Evolutionary conservation across 2,888 invertebrate species (phyloP).

Genomic region (Anthrax anthrax): DNA sequence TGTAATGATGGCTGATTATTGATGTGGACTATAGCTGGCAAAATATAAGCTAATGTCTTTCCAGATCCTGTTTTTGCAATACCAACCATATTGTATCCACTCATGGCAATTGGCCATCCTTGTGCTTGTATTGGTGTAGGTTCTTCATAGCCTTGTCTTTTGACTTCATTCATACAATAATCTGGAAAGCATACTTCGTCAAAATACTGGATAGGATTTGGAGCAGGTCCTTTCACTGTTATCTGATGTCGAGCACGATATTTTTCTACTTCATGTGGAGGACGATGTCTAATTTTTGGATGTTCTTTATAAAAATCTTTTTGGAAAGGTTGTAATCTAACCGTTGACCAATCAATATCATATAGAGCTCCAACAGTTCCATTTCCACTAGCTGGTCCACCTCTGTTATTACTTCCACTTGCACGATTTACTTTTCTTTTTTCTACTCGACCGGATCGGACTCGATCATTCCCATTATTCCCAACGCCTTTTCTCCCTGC

Average conservation of each 20-base stretch:
- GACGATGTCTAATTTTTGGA: conserved; percentile 43
- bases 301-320: conserved; percentile 74
- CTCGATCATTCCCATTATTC: neutral
- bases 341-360: conserved; percentile 43
- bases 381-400: conserved; percentile 2
- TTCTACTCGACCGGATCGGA: conserved; percentile 41
- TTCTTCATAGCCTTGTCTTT: conserved; percentile 51
- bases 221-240: conserved; percentile 59
- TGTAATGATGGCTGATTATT: conserved; percentile 62
- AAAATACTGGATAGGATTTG: conserved; percentile 65
- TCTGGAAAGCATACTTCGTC: conserved; percentile 67
- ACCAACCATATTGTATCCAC: conserved; percentile 68
- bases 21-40: conserved; percentile 78
- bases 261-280: conserved; percentile 55
- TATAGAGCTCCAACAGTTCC: conserved; percentile 48
- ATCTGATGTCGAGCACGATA: conserved; percentile 57
- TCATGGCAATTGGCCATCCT: conserved; percentile 78
- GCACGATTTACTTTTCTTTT: conserved; percentile 36
- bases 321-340: conserved; percentile 53
- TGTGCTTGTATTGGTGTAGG: conserved; percentile 79
- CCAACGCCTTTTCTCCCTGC: conserved; percentile 4
- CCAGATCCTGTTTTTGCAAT: conserved; percentile 78
- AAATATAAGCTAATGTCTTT: conserved; percentile 63
- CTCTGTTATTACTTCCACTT: conserved; percentile 4
- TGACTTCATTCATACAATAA: conserved; percentile 49